These are phyloP conservation scores for Panagrolaimus sp. DNA, from an alignment of 1,140 invertebrate species.

Conservation along the genomic window DNA sequence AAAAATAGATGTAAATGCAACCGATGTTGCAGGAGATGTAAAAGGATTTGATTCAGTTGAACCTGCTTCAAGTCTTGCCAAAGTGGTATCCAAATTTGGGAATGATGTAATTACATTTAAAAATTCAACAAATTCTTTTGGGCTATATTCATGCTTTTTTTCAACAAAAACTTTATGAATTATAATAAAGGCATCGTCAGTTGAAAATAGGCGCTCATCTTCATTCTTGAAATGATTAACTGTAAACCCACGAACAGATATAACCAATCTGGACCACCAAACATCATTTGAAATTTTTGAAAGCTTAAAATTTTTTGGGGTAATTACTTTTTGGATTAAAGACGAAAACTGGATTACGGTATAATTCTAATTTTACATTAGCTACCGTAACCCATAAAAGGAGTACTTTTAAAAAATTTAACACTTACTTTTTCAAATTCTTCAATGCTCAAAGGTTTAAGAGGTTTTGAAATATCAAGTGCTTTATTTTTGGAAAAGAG, in stretches of 20 bases:
- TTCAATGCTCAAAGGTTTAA: conserved; percentile 3
- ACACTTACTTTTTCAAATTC: conserved; percentile 22
- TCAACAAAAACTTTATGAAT: conserved; percentile 42
- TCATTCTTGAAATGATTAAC: conserved; percentile 35
- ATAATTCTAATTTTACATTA: no score
- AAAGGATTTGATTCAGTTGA: conserved; percentile 22
- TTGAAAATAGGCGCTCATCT: conserved; percentile 41
- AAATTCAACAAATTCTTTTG: conserved; percentile 20
- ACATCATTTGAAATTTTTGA: conserved; percentile 20
- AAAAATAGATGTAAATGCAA: conserved; percentile 31
- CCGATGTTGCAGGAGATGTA: neutral
- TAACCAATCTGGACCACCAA: conserved; percentile 50
- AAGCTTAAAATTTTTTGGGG: conserved; percentile 46
- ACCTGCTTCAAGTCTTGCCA: conserved; percentile 4
- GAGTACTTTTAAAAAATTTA: no score
- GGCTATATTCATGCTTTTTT: conserved; percentile 10
- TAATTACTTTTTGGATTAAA: no score
- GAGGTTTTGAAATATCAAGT: conserved; percentile 17
- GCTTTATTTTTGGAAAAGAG: conserved; percentile 37
- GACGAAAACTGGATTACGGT: no score
- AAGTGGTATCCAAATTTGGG: neutral
- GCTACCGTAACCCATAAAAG: no score
- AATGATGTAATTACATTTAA: conserved; percentile 12
- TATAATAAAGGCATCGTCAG: conserved; percentile 46
- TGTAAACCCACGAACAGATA: conserved; percentile 42